These are phyloP conservation scores for Drosophila persimilis DNA, from an alignment of 1,140 invertebrate species.

Conservation along the genomic window DNA sequence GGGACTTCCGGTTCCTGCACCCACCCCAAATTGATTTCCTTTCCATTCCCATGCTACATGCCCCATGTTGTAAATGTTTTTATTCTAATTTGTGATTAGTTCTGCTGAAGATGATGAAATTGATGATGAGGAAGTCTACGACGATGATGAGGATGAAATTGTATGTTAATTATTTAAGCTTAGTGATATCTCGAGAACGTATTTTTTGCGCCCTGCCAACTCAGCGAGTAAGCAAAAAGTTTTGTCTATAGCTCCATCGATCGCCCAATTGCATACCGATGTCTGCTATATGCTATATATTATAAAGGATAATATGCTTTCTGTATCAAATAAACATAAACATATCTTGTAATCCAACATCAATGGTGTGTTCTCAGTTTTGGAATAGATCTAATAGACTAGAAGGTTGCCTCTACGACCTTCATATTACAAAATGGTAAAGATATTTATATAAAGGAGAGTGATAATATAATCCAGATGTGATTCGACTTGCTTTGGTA, in stretches of 20 bases:
- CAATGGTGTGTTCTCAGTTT: too few relatives aligned
- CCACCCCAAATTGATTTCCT: background rate
- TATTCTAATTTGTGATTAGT: slow-evolving; percentile 46
- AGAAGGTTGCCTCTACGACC: too few relatives aligned
- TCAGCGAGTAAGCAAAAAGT: slow-evolving; percentile 36
- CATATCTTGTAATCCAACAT: slow-evolving; percentile 46
- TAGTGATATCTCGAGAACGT: slow-evolving; percentile 43
- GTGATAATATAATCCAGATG: too few relatives aligned
- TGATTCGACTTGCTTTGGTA: too few relatives aligned
- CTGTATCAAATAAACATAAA: slow-evolving; percentile 55
- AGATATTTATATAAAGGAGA: background rate
- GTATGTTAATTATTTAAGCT: slow-evolving; percentile 53
- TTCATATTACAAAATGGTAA: background rate
- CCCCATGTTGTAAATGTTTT: slow-evolving; percentile 43
- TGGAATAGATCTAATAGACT: too few relatives aligned
- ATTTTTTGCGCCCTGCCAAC: slow-evolving; percentile 45
- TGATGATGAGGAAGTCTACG: background rate
- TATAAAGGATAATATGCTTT: slow-evolving; percentile 48
- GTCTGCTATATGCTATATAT: slow-evolving; percentile 21
- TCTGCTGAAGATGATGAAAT: slow-evolving; percentile 10
- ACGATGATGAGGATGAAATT: slow-evolving; percentile 11
- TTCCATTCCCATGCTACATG: background rate
- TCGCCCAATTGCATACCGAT: slow-evolving; percentile 15
- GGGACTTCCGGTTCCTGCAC: too few relatives aligned
- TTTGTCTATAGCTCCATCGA: slow-evolving; percentile 18